A percentile compares a stretch with the other conserved stretches of the same genome.
These are phyloP conservation scores for Diploptera punctata DNA, from an alignment of 2,888 invertebrate genomes.

Conservation along the genomic window DNA sequence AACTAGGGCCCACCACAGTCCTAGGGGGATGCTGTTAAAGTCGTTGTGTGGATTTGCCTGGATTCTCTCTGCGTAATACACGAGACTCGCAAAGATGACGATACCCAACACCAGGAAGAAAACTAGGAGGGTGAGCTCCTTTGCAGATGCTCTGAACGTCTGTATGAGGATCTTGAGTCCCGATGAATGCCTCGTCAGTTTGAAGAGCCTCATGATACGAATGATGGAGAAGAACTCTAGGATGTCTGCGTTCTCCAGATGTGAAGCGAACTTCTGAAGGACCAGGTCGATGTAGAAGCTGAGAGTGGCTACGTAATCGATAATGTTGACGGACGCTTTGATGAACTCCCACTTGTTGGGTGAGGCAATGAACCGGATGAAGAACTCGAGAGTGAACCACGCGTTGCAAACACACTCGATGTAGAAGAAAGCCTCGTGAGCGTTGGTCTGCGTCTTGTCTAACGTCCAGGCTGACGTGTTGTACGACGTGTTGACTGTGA, in stretches of 20 bases:
- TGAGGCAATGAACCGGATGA: constrained; percentile 89
- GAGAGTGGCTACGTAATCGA: constrained; percentile 98
- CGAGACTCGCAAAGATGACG: constrained; percentile 97
- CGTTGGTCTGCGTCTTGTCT: constrained; percentile 92
- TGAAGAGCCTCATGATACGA: constrained; percentile 96
- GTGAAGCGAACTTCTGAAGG: constrained; percentile 87
- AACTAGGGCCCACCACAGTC: constrained; percentile 98
- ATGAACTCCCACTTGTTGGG: constrained; percentile 91
- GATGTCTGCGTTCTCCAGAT: constrained; percentile 93
- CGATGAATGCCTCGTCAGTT: constrained; percentile 95
- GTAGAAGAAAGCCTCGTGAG: constrained; percentile 97
- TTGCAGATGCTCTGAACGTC: constrained; percentile 95
- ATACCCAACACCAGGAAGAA: constrained; percentile 98
- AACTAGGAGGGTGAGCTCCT: constrained; percentile 93
- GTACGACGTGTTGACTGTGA: constrained; percentile 76
- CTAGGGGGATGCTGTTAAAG: constrained; percentile 97
- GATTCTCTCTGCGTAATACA: constrained; percentile 97
- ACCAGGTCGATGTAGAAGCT: constrained; percentile 97
- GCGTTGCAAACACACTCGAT: constrained; percentile 98
- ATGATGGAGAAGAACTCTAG: constrained; percentile 98
- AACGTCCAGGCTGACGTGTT: constrained; percentile 81
- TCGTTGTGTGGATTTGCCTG: constrained; percentile 95
- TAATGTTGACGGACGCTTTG: constrained; percentile 96
- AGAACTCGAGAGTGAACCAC: constrained; percentile 98
- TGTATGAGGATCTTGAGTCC: constrained; percentile 98